phyloP scores from a whole-genome alignment of 30 jellyfish, hydroid and myxozoan species.

The Chironex yamaguchii region DNA sequence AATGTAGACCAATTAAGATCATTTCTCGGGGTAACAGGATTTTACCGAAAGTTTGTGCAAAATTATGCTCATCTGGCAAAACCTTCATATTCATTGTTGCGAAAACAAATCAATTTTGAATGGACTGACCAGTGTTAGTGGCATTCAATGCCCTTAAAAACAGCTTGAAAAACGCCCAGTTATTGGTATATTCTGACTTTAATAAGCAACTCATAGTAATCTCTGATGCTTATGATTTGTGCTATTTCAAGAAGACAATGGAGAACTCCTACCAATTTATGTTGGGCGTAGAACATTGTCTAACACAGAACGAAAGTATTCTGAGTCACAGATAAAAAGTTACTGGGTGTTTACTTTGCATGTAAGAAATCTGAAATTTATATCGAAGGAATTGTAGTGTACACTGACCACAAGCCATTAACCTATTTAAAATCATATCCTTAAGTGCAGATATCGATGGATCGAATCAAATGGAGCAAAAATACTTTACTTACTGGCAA shows the following conservation, averaged over 20 bases:
- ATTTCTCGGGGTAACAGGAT: neutral
- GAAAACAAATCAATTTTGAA: neutral
- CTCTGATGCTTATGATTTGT: neutral
- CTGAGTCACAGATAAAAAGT: slow-evolving; percentile 9
- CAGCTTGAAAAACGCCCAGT: neutral
- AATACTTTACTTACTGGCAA: too few species aligned
- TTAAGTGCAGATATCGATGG: too few species aligned
- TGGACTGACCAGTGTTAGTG: neutral
- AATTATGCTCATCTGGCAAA: neutral
- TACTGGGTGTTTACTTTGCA: neutral
- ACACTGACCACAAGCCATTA: slow-evolving; percentile 1
- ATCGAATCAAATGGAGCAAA: too few species aligned
- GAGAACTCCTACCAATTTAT: neutral
- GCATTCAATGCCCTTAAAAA: neutral
- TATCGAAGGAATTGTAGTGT: neutral
- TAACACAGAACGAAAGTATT: neutral
- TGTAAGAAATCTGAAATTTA: neutral
- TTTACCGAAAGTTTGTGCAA: neutral
- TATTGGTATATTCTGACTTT: neutral
- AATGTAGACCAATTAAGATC: neutral
- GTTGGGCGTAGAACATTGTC: neutral
- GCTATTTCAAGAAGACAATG: neutral
- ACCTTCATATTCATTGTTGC: neutral
- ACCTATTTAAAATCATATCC: neutral
- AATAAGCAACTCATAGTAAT: neutral